A percentile compares a stretch with the other conserved stretches of the same genome.
phyloP scores from a whole-genome alignment of 1,140 invertebrate species.

The Drosophila ficusphila region DNA sequence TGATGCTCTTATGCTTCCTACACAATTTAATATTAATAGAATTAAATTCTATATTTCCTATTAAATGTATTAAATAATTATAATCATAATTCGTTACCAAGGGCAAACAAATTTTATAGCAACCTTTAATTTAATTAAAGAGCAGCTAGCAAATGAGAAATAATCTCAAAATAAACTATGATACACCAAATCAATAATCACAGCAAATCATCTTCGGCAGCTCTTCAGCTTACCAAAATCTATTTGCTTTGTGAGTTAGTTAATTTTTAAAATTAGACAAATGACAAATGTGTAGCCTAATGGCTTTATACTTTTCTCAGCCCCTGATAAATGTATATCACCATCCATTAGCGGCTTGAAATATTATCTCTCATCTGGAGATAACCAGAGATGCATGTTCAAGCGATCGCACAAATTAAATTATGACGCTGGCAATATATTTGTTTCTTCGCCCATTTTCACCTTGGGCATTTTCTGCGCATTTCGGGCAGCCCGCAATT shows the following conservation, averaged over 20 bases:
- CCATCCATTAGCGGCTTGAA: constrained; percentile 15
- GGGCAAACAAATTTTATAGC: too few relatives aligned
- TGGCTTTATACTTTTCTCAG: constrained; percentile 5
- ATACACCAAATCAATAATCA: too few relatives aligned
- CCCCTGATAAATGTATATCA: neutral
- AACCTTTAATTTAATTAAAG: too few relatives aligned
- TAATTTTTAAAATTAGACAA: constrained; percentile 4
- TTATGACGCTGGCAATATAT: constrained; percentile 55
- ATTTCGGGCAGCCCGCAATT: constrained; percentile 31
- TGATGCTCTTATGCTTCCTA: too few relatives aligned
- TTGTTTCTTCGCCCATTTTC: constrained; percentile 28
- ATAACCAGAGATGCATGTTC: constrained; percentile 57
- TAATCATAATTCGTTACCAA: too few relatives aligned
- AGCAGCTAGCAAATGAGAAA: too few relatives aligned
- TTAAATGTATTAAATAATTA: too few relatives aligned
- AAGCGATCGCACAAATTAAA: constrained; percentile 55
- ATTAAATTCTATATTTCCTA: too few relatives aligned
- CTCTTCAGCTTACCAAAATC: neutral
- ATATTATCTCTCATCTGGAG: constrained; percentile 19
- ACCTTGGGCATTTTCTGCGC: constrained; percentile 12
- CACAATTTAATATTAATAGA: too few relatives aligned
- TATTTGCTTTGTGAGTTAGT: neutral
- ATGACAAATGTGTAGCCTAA: neutral
- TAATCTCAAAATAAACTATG: too few relatives aligned
- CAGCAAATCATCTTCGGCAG: too few relatives aligned